Evolutionary conservation across 1,140 invertebrate species (phyloP).

Genomic region (Drosophila biarmipes): DNA sequence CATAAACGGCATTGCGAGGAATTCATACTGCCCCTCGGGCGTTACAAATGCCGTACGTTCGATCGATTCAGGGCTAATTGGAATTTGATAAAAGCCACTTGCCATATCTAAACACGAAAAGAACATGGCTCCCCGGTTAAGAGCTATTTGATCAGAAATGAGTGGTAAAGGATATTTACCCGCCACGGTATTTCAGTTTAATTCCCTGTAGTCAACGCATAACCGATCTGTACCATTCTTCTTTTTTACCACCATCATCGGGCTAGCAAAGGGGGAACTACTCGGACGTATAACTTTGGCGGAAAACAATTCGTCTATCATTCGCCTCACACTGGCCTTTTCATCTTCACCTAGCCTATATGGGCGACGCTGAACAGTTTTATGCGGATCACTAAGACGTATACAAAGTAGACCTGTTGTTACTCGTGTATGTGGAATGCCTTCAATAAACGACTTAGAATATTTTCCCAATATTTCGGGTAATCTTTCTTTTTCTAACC

Average conservation of each 20-base stretch:
- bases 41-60: neutral
- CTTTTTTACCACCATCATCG: too few relatives aligned
- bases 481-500: neutral
- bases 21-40: constrained; percentile 2
- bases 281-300: neutral
- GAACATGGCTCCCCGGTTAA: too few relatives aligned
- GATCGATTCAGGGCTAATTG: too few relatives aligned
- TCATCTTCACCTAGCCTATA: neutral
- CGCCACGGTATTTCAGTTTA: too few relatives aligned
- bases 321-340: neutral
- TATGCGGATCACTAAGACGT: neutral
- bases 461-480: neutral
- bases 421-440: constrained; percentile 1
- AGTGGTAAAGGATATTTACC: too few relatives aligned
- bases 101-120: too few relatives aligned
- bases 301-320: neutral
- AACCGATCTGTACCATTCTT: too few relatives aligned
- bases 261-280: too few relatives aligned
- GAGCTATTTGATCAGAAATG: too few relatives aligned
- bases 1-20: neutral
- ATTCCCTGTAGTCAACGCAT: too few relatives aligned
- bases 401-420: neutral
- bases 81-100: too few relatives aligned
- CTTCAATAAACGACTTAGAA: neutral
- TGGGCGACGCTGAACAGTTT: neutral